Evolutionary conservation across 35 echinoderm and acorn worm species (phyloP), one percentile per base, ranked within the genome.

Genomic region (Eucidaris tribuloides): DNA sequence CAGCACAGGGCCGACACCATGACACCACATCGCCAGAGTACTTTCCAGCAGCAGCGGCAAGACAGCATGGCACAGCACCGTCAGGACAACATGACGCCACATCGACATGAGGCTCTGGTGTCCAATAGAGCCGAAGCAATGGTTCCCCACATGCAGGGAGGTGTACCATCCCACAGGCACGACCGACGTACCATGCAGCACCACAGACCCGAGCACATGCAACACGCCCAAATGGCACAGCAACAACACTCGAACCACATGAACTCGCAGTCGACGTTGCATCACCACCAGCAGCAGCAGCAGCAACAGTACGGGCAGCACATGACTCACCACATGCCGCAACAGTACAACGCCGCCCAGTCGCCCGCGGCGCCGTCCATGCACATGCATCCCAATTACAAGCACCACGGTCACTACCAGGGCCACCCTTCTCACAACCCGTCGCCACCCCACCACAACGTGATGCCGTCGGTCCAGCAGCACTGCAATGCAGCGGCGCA

Each of bases 281-380:
- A 70, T 13, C 62, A 84, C 40, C 82, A 63, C 25, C 82, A 84
- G 62, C 82, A 84, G 44, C 82, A 84, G 39, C 85, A 88, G 37
- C 85, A 88, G 41, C 85, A 81, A 34, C 71, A 59, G 43, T 31
- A 81, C 11, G 68, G 68, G 1, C 68, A 74, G 44, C 68, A 74
- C n/a, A 33, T 74, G 29, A 27, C 65, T 11, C 48, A 52, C 48
- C 61, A 64, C 17, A 7, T 64, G 5, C 68, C 38, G 68, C 68
- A 74, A n/a, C 68, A 74, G 36, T 42, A 42, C 1, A 40, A 22
- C 25, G 19, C 28, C 37, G 68, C 35, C 68, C 68, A 74, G 68
- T 7, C 68, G 44, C 68, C 68, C 22, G 65, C 65, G 14, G 68
- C 35, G 20, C 28, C 34, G 37, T 33, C 68, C 1, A 74, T 74